Evolutionary conservation across 2,113 vertebrate genomes (phyloP), one percentile per base, ranked within the genome.

Genomic region (Caracal caracal): DNA sequence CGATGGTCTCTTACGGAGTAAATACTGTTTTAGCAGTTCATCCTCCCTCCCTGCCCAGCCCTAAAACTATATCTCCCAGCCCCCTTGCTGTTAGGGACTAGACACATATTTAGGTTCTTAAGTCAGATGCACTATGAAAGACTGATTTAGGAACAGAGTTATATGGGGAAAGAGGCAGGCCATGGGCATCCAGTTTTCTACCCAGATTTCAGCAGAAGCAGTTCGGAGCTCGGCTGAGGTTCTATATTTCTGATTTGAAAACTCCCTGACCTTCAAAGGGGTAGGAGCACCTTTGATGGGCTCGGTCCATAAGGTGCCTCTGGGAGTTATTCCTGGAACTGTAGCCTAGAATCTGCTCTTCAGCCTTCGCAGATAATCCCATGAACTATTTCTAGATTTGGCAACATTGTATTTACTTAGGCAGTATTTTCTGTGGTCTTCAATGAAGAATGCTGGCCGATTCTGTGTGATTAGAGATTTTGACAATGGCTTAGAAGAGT

Each of bases 21-120:
- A 90, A 81, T 81, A 33, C 30, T 73, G 6, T 9, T 84, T 89
- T 71, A 6, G 15, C 22, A 43, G 6, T 33, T 51, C 2, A 5
- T 2, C 12, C 11, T 15, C 20, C 5, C 6, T 7, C 26, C 40
- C 26, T 2, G 15, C 26, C 73, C 12, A 8, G 7, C 3, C 24
- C 33, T 24, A n/a, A 87, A 96, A 43, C 70, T 35, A 0, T 20
- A 26, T 59, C 24, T 78, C 15, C 33, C 66, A 59, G 28, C 17
- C 71, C 12, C 12, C 13, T 81, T 71, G 24, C 15, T 43, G 9
- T 75, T 66, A 56, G 26, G n/a, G 26, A 56, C 3, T 28, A 68
- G 6, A 71, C 11, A n/a, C 8, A 3, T 71, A 12, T 80, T 92
- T 40, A 70, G n/a, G 20, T 17, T 82, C 82, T 85, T 78, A 40